phyloP scores from a whole-genome alignment of 2,888 invertebrate species.

The Protophormia terraenovae region DNA sequence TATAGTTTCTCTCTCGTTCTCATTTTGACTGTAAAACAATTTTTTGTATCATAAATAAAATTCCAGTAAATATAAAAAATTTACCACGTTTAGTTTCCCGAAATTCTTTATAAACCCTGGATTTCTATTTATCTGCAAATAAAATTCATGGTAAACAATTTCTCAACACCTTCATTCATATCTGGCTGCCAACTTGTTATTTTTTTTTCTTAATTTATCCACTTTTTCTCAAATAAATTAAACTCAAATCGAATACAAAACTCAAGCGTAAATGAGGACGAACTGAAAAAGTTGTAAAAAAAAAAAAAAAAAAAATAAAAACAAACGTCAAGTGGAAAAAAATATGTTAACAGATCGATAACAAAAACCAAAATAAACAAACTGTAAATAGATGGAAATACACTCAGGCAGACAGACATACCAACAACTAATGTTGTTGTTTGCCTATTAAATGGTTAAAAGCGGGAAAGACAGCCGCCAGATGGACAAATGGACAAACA shows the following conservation, averaged over 20 bases:
- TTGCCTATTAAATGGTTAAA: conserved; percentile 11
- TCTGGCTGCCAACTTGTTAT: not conserved
- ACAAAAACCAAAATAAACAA: conserved; percentile 36
- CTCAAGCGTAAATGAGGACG: conserved; percentile 45
- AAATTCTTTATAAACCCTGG: not conserved
- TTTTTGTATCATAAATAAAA: too few species aligned
- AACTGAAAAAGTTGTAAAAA: not conserved
- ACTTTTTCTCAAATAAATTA: not conserved
- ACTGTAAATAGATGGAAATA: conserved; percentile 1
- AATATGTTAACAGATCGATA: conserved; percentile 62
- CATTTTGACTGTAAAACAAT: too few species aligned
- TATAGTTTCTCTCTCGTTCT: too few species aligned
- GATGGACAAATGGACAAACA: conserved; percentile 8
- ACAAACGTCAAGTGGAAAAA: not conserved
- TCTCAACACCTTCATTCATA: not conserved
- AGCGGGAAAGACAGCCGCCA: not conserved
- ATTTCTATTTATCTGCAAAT: not conserved
- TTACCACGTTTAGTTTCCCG: too few species aligned
- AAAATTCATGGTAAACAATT: not conserved
- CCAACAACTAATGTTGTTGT: conserved; percentile 17
- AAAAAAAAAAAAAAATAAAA: too few species aligned
- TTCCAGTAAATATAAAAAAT: too few species aligned
- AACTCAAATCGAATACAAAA: not conserved
- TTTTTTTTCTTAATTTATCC: too few species aligned
- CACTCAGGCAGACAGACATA: not conserved